Base-by-base conservation (phyloP, 92 coral and sea anemone genomes). In the Actinernus sp. region DNA sequence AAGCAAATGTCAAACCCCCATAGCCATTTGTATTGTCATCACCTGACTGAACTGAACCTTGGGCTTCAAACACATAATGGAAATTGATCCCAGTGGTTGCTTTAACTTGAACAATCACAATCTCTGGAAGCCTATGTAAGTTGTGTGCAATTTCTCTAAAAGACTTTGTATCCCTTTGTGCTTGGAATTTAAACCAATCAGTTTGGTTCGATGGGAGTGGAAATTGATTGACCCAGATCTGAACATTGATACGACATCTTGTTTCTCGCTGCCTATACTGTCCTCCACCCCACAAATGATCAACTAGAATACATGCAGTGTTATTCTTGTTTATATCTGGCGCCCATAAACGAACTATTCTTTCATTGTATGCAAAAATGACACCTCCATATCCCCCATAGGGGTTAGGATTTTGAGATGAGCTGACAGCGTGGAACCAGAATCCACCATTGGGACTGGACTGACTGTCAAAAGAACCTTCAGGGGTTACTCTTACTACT, bases 1-100 rank as follows among this genome's bases (percentile, higher is more conserved):
- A 94, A 7, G 95, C 98, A 81, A 72, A 94, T 28, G 86, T 73
- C 33, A 87, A 78, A 33, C 98, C 98, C 6, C 98, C 98, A 51
- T 94, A 94, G 0, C 89, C 92, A 55, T 79, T 76, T 26, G 5
- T 29, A 43, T 88, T 86, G 29, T 72, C 63, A 32, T 94, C 98
- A 3, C 79, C 96, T 12, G 97, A 76, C 78, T 83, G 90, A 0
- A 79, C 73, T 0, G 92, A 84, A 43, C 98, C 98, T 37, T 88
- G 93, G 24, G 82, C 98, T 44, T 90, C 97, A 68, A 94, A 94
- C 17, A 91, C 68, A 43, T 73, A 84, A 16, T 73, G 84, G 19
- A 66, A 40, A 41, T 83, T 82, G 63, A 58, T 88, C 36, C 91
- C 93, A 11, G 61, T 30, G 1, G 32, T 29, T 10, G 91, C 74